These are phyloP conservation scores for Nebria ingens DNA, from an alignment of 1,140 invertebrate genomes.

Conservation along the genomic window DNA sequence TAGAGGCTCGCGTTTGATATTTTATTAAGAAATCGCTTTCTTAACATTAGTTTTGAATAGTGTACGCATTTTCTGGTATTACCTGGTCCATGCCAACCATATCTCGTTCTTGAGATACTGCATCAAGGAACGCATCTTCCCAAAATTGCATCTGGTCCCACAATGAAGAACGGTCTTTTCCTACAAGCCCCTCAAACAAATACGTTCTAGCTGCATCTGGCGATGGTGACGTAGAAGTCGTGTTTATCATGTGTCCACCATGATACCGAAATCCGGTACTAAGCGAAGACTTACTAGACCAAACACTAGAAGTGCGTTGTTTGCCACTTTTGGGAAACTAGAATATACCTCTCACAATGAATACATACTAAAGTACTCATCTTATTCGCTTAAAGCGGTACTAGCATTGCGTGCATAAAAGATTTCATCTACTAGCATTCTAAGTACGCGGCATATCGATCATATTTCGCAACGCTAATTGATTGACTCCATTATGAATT, in stretches of 20 bases:
- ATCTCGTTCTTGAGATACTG: slow-evolving; percentile 96
- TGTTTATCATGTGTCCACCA: slow-evolving; percentile 76
- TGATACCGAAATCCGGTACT: slow-evolving; percentile 82
- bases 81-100: slow-evolving; percentile 98
- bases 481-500: neutral
- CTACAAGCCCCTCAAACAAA: slow-evolving; percentile 75
- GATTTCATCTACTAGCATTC: too few relatives aligned
- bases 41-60: too few relatives aligned
- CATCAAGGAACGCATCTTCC: slow-evolving; percentile 98
- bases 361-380: slow-evolving; percentile 11
- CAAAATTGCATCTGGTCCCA: slow-evolving; percentile 99
- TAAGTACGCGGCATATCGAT: slow-evolving; percentile 18
- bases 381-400: neutral
- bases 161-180: slow-evolving; percentile 61
- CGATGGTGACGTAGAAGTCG: slow-evolving; percentile 66
- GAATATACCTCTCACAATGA: slow-evolving; percentile 21
- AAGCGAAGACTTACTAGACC: slow-evolving; percentile 86
- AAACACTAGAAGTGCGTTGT: slow-evolving; percentile 73
- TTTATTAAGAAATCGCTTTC: neutral
- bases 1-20: neutral
- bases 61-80: too few relatives aligned
- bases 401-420: neutral
- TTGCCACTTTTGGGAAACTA: slow-evolving; percentile 57
- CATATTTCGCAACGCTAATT: neutral
- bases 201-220: slow-evolving; percentile 81